Conservation (phyloP, 1,140 invertebrate genomes). For the Drosophila biarmipes region DNA sequence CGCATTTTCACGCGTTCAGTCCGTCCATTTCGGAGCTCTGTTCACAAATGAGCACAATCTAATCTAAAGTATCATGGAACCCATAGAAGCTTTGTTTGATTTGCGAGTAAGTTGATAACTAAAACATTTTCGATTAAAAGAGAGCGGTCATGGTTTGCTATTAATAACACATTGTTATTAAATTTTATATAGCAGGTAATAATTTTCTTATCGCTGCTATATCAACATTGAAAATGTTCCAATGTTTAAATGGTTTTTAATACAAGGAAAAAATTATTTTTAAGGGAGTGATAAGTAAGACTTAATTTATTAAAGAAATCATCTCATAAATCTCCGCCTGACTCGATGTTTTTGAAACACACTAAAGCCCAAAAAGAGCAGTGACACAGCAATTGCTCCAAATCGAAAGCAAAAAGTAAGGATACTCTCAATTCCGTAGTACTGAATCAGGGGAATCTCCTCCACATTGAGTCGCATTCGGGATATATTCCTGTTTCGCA, state of each 20-base stretch:
- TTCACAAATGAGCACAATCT: constrained; percentile 14
- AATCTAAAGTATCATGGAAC: background rate
- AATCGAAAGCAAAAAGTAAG: constrained; percentile 14
- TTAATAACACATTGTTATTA: background rate
- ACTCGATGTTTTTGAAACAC: background rate
- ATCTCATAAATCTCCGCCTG: background rate
- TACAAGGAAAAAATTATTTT: no score
- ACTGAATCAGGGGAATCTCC: constrained; percentile 30
- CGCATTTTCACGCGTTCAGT: constrained; percentile 12
- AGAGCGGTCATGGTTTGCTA: background rate
- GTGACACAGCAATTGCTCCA: constrained; percentile 6
- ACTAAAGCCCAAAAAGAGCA: constrained; percentile 10
- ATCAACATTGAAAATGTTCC: no score
- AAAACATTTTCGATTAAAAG: background rate
- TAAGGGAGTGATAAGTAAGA: no score
- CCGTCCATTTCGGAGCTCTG: constrained; percentile 13
- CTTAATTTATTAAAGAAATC: no score
- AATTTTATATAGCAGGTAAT: background rate
- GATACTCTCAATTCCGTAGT: constrained; percentile 35
- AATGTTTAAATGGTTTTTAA: no score
- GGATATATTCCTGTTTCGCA: constrained; percentile 58
- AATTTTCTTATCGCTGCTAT: background rate
- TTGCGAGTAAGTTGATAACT: background rate
- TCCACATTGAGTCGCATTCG: constrained; percentile 80
- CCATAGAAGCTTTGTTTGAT: constrained; percentile 1